Conservation (phyloP, 1,140 invertebrate genomes). For the Procambarus virginalis region DNA sequence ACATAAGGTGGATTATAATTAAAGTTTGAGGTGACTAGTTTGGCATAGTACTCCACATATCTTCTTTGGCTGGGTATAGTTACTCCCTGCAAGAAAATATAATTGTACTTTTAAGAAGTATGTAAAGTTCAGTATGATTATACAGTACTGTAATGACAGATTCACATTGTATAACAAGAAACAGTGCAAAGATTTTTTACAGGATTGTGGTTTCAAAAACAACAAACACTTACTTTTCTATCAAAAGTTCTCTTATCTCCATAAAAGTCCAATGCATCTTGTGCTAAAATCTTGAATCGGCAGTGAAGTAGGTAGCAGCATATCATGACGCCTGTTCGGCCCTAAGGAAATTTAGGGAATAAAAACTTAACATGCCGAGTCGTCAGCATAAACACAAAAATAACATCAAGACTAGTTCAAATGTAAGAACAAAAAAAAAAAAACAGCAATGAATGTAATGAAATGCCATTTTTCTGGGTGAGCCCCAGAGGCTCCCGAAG, state of each 20-base stretch:
- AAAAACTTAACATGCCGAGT: too few relatives aligned
- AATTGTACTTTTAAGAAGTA: neutral
- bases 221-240: slow-evolving; percentile 79
- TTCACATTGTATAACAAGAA: neutral
- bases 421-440: too few relatives aligned
- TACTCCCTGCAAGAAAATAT: slow-evolving; percentile 81
- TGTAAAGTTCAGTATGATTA: neutral
- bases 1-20: slow-evolving; percentile 82
- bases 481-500: too few relatives aligned
- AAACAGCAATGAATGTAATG: too few relatives aligned
- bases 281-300: slow-evolving; percentile 83
- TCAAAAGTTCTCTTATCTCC: slow-evolving; percentile 92
- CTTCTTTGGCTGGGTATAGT: slow-evolving; percentile 98
- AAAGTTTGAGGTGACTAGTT: slow-evolving; percentile 76
- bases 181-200: too few relatives aligned
- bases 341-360: slow-evolving; percentile 76
- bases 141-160: neutral
- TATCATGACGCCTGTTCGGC: slow-evolving; percentile 91
- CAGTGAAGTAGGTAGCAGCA: slow-evolving; percentile 97
- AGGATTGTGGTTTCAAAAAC: neutral
- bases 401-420: too few relatives aligned
- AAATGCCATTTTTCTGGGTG: too few relatives aligned
- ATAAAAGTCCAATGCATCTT: slow-evolving; percentile 92
- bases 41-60: slow-evolving; percentile 96
- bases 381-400: too few relatives aligned